Evolutionary conservation across 2,797 vertebrate species (phyloP), one percentile per base, ranked within the genome.

Genomic region (Tokudaia muenninki): DNA sequence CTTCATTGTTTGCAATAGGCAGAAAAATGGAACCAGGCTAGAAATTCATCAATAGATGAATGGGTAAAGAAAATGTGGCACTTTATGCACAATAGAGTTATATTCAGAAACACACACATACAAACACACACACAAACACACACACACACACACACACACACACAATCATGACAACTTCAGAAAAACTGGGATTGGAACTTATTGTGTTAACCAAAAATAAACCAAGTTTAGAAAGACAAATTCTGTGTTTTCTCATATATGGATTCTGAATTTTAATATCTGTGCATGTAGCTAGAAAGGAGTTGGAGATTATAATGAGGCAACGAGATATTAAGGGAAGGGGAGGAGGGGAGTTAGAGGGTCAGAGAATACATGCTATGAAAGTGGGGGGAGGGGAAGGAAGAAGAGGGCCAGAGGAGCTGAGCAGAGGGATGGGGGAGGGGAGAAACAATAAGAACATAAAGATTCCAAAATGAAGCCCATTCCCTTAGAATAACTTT

Each of bases 351-450:
- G 4, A 61, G 3, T 12, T 17, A 16, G 6, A 16, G 21, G 8
- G 31, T 26, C 7, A 26, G 24, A 50, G 44, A 37, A 37, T 19
- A 79, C 7, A 47, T 11, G 12, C 22, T 10, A 19, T 37, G 21
- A 19, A 34, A 34, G 57, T 59, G 57, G 21, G 57, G 57, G 8
- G 2, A 0, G 4, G 21, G 16, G 9, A 29, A 16, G 4, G 3
- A 10, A 22, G 52, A 59, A 13, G 86, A 37, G n/a, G 13, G 19
- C 19, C 29, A 63, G 55, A 44, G 74, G 87, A 89, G 52, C 34
- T 31, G 59, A 31, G 41, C 14, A 31, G 59, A 44, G 41, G 26
- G 16, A 21, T 57, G 21, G 17, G 31, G 79, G 17, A 31, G 41
- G 70, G 22, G 11, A 4, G 3, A 47, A 17, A 8, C 37, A 63